phyloP scores from a whole-genome alignment of 2,113 vertebrate genomes.

The Boleophthalmus pectinirostris region DNA sequence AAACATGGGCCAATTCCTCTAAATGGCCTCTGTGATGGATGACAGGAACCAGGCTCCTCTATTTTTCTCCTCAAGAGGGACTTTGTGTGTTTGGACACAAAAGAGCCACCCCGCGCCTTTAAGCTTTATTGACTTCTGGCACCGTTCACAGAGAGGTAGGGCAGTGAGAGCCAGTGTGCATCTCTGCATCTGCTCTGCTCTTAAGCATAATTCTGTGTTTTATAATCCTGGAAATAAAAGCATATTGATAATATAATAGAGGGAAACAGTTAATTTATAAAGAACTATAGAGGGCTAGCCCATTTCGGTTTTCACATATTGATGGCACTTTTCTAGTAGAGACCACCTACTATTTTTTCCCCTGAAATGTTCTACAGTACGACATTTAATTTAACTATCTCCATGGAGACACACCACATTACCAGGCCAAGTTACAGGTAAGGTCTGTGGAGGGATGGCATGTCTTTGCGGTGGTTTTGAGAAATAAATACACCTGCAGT shows the following conservation, averaged over 20 bases:
- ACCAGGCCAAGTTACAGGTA: no score
- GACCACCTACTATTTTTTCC: no score
- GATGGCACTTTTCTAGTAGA: no score
- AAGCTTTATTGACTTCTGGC: conserved; percentile 60
- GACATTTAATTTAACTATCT: no score
- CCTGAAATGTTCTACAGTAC: no score
- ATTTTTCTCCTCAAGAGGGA: conserved; percentile 54
- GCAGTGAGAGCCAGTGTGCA: conserved; percentile 6
- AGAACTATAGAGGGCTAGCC: background rate
- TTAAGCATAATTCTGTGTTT: background rate
- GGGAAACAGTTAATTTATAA: background rate
- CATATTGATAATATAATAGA: background rate
- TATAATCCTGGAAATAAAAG: background rate
- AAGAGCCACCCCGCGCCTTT: conserved; percentile 32
- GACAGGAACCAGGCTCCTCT: conserved; percentile 51
- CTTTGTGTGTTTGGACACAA: conserved; percentile 39
- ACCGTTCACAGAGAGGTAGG: conserved; percentile 1
- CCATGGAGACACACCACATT: no score
- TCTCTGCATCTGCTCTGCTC: conserved; percentile 19
- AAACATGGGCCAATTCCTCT: conserved; percentile 60
- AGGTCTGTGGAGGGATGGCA: no score
- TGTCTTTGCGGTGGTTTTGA: no score
- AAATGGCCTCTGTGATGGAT: conserved; percentile 59
- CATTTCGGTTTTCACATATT: no score
- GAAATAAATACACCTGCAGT: no score